Evolutionary conservation across 2,888 invertebrate species (phyloP), one percentile per base, ranked within the genome.

Genomic region (Rhopalosiphum nymphaeae): DNA sequence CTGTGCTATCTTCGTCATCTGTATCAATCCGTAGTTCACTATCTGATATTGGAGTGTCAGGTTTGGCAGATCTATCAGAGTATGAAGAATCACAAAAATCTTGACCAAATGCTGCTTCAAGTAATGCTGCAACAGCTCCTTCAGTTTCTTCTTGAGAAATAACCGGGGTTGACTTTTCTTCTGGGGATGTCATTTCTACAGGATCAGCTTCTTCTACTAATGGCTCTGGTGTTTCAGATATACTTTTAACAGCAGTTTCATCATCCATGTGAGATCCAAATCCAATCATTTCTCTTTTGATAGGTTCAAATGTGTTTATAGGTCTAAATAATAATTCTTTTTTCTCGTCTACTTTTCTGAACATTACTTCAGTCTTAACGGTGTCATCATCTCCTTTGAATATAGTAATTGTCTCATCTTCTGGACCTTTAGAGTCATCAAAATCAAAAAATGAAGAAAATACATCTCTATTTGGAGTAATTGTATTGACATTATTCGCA

Each of bases 101-200:
- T 89, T 94, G 94, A 61, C 94, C 94, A 92, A 89, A 98, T 95
- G 98, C 98, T 96, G 98, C 98, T 53, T 98, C 98, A 93, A 98
- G 96, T 56, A 98, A 96, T 1, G 98, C 98, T 21, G 98, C 98
- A 0, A 98, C 98, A 0, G 98, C 98, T 96, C 98, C 98, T 96
- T 98, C 98, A 0, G 98, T 98, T 96, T 98, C 98, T 96, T 98
- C 98, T 96, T 98, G 98, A 0, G 98, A 98, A 95, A 98, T 98
- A 0, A 98, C 96, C 85, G 95, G 95, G 95, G 95, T 95, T 16
- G 95, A 95, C 94, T 95, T 95, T 36, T 95, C 95, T 94, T 95
- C 95, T 97, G 97, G 91, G 97, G 97, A 95, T 97, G 97, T 95
- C 97, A 97, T 95, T 97, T 97, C 95, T 97, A 97, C 95, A 97